phyloP scores from a whole-genome alignment of 2,113 vertebrate species.

The Pao palembangensis region DNA sequence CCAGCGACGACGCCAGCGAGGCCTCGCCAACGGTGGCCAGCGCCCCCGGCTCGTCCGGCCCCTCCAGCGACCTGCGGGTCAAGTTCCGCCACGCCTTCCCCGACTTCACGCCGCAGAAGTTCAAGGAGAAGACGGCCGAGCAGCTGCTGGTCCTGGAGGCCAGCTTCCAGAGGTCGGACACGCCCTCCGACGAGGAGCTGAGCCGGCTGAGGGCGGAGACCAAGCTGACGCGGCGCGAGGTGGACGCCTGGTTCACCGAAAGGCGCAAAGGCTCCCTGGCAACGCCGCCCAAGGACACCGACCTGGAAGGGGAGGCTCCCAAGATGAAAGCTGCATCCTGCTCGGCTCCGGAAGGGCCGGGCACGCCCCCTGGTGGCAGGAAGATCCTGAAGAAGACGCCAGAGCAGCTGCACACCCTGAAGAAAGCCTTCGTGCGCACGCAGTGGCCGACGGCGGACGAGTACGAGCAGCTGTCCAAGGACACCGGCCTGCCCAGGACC shows the following conservation, averaged over 20 bases:
- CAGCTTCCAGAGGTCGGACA: conserved; percentile 83
- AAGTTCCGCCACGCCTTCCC: conserved; percentile 84
- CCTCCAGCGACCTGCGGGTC: conserved; percentile 70
- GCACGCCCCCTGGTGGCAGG: conserved; percentile 40
- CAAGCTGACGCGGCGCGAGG: conserved; percentile 90
- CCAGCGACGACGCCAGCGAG: conserved; percentile 85
- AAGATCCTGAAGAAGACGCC: conserved; percentile 89
- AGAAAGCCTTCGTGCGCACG: conserved; percentile 88
- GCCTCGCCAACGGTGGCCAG: conserved; percentile 68
- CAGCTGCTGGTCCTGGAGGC: conserved; percentile 86
- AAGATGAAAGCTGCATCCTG: background rate
- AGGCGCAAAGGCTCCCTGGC: conserved; percentile 71
- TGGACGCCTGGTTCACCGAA: conserved; percentile 95
- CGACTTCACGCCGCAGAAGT: conserved; percentile 88
- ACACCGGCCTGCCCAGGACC: conserved; percentile 85
- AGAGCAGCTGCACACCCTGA: conserved; percentile 90
- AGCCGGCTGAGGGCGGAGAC: conserved; percentile 84
- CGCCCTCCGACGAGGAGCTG: conserved; percentile 90
- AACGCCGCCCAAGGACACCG: conserved; percentile 65
- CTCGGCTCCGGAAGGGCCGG: conserved; percentile 48
- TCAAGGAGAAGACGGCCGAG: conserved; percentile 92
- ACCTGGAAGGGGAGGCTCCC: conserved; percentile 7
- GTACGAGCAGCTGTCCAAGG: conserved; percentile 87
- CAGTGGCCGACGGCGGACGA: conserved; percentile 92
- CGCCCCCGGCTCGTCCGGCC: background rate